Base-by-base conservation (phyloP, 2,113 vertebrate genomes). In the Silurus meridionalis region DNA sequence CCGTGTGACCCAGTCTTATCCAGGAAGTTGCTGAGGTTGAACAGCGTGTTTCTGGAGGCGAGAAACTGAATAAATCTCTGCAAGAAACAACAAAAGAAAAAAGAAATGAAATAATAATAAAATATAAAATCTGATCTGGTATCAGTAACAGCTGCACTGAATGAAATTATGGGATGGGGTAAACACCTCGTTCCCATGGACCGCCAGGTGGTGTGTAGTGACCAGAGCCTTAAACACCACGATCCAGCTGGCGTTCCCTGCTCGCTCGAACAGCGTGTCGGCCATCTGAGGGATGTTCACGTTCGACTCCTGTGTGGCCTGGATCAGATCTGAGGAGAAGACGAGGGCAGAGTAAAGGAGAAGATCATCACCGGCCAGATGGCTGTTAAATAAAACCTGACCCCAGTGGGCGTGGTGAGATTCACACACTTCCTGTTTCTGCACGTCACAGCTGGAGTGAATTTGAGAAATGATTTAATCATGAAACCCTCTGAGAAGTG, bases 11-110 rank as follows among this genome's bases (percentile, higher is more conserved):
- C 98, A 86, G 98, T 99, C 96, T 98, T 99, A 94, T 99, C 98
- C 96, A 99, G 95, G 94, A 99, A 99, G 95, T 99, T 99, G 94
- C 96, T 98, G 94, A 99, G 95, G 93, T 99, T 99, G 96, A 99
- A 99, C 92, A 99, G 94, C 0, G 97, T 98, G 94, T 99, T 99
- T 94, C 98, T 97, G 92, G 98, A 99, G 90, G 98, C 97, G 91
- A 99, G 94, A 94, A 98, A 99, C 94, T 99, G 98, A 93, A 99
- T 94, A 92, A 99, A 99, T 92, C 95, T 97, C 98, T 99, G 89
- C 4, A 94, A 66, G 37, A 37, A 48, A 90, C 53, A 87, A 91
- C 89, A 80, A 6, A 72, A 21, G 19, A 48, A 72, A 21, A 46
- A 72, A 17, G 67, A 71, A 46, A 46, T 37, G 37, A 2, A 37